Evolutionary conservation across 2,888 invertebrate genomes (phyloP), one percentile per base, ranked within the genome.

Genomic region (Morpho deidamia): DNA sequence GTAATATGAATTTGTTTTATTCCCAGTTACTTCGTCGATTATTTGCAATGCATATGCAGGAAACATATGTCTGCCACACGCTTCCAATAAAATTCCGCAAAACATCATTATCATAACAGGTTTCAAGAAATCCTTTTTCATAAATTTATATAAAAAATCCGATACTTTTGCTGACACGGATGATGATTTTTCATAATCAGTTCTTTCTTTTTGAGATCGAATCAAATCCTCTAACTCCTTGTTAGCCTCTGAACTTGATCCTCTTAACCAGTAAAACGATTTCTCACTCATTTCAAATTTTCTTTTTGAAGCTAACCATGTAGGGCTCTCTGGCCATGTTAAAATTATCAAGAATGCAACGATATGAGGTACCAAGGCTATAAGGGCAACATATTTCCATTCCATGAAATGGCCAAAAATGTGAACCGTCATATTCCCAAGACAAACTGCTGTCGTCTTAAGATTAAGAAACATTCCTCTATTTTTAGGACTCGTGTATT

Each of bases 281-380:
- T 76, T 68, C 55, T 88, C 79, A 0, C 92, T 92, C 50, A 90
- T 80, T 7, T 79, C 77, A 0, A 77, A 71, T n/a, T 78, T 74
- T 1, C 83, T 85, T 53, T 86, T 91, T 1, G 89, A 81, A 0
- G 91, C 81, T 41, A 93, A 67, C 92, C 92, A 94, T 9, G 84
- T 78, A 0, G 93, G 93, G 11, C 92, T 91, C 71, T 94, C 93
- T 0, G 91, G 91, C 60, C 91, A 75, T 0, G 90, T 82, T 9
- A 76, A 68, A 1, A 91, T 74, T 0, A 82, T 69, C 0, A 68
- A 1, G 1, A 80, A 44, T 0, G 78, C 63, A 1, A 72, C 1
- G 0, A 70, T 9, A 37, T 68, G 63, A 0, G 82, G 79, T 0
- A 74, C 35, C 3, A 77, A 7, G 0, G 68, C 62, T 0, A 72